Evolutionary conservation across 2,797 vertebrate species (phyloP), one percentile per base, ranked within the genome.

Genomic region (Peromyscus eremicus): DNA sequence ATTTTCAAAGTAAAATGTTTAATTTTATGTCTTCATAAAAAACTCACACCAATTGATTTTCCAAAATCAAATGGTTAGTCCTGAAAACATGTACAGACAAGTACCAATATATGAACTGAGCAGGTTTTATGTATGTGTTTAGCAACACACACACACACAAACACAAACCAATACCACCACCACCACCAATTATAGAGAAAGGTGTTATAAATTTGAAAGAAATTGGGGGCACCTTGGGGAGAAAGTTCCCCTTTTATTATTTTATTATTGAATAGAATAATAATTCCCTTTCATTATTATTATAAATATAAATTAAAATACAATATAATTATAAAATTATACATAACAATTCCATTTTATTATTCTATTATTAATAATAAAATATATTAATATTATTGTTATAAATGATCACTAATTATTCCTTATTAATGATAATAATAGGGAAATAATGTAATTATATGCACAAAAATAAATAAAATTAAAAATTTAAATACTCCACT

Each of bases 221-320:
- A 37, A 23, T 34, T n/a, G 14, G 3, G 1, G 19, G 2, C 17
- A 37, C 6, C 19, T n/a, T 34, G 8, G 12, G 5, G 12, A 4
- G 12, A 32, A 32, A 29, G 29, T 66, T 32, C 29, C 29, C 64
- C 4, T 66, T 66, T 66, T 32, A 32, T 32, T 66, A 29, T 32
- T 32, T 25, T 32, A 32, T 66, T 66, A 13, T 29, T 29, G 25
- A 66, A 32, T 12, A 32, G 11, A 66, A 66, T 13, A 32, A 13
- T 13, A 66, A 13, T 66, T 66, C 12, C 5, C 64, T 66, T 66
- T 66, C 11, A 66, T 27, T 66, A 66, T 32, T 66, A 32, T 32
- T 14, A 66, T 66, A 32, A 66, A 27, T 27, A 12, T 64, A 64
- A 27, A 29, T 64, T 10, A 29, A 29, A 64, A 12, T 23, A 60